A percentile compares a stretch with the other conserved stretches of the same genome.
Evolutionary conservation across 2,797 vertebrate genomes (phyloP).

Genomic region (Aotus griseimembra): DNA sequence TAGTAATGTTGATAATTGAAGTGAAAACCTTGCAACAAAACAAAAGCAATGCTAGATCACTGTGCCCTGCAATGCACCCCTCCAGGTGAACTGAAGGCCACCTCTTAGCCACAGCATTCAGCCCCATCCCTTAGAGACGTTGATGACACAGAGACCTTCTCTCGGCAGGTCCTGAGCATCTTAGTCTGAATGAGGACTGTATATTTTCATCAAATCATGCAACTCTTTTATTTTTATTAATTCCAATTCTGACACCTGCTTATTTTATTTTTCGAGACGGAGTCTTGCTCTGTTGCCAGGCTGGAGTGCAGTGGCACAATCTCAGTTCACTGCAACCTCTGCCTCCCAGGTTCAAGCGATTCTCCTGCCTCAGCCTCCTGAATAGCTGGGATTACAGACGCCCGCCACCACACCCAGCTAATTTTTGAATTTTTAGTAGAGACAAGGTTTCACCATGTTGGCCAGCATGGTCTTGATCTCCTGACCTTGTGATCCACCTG

Average conservation of each 20-base stretch:
- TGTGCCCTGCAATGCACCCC: no score
- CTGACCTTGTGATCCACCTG: no score
- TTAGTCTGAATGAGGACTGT: neutral
- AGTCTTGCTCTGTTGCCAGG: no score
- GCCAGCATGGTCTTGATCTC: no score
- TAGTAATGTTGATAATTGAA: neutral
- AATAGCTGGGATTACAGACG: no score
- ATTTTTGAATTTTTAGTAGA: no score
- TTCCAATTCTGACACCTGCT: neutral
- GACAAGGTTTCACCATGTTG: no score
- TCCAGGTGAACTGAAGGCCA: neutral
- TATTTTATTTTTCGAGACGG: neutral
- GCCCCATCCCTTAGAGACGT: neutral
- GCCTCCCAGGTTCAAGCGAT: no score
- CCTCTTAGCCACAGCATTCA: neutral
- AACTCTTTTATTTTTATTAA: constrained; percentile 18
- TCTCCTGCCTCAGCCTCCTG: no score
- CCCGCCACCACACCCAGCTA: no score
- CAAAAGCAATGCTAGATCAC: neutral
- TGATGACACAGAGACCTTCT: neutral
- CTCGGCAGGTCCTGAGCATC: neutral
- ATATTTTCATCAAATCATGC: neutral
- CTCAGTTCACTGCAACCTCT: no score
- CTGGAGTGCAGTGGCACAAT: no score
- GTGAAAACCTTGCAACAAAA: neutral